Evolutionary conservation across 2,888 invertebrate genomes (phyloP).

Genomic region (Strigamia maritima): DNA sequence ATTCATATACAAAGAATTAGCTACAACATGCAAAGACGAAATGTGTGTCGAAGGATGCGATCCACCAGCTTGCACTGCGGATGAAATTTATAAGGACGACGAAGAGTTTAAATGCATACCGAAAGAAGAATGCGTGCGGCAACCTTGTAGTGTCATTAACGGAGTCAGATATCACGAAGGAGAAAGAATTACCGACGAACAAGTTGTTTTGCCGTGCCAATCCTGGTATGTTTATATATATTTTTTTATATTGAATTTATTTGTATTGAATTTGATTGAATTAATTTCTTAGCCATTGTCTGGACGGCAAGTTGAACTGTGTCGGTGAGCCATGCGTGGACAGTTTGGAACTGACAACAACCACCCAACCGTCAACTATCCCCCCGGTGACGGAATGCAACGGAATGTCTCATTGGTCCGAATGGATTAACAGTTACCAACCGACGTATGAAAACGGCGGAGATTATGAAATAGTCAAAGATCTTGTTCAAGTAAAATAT

Average conservation of each 20-base stretch:
- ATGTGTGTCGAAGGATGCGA: constrained; percentile 80
- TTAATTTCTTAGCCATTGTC: constrained; percentile 47
- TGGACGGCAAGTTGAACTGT: constrained; percentile 48
- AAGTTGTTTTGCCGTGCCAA: constrained; percentile 66
- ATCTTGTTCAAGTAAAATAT: neutral
- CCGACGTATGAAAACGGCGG: constrained; percentile 48
- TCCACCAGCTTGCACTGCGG: constrained; percentile 69
- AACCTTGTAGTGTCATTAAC: constrained; percentile 66
- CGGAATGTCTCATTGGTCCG: constrained; percentile 67
- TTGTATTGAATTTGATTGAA: no score
- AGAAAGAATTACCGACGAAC: constrained; percentile 63
- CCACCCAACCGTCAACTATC: constrained; percentile 42
- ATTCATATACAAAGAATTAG: constrained; percentile 60
- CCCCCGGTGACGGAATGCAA: constrained; percentile 54
- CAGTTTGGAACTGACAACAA: neutral
- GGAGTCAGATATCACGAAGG: constrained; percentile 70
- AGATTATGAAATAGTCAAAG: constrained; percentile 46
- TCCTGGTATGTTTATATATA: constrained; percentile 63
- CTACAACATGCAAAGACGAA: constrained; percentile 67
- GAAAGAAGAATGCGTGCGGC: constrained; percentile 65
- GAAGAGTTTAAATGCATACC: constrained; percentile 71
- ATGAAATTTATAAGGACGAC: constrained; percentile 68
- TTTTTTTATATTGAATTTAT: no score
- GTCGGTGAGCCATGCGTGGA: constrained; percentile 46
- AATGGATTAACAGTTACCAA: constrained; percentile 65